Evolutionary conservation across 2,888 invertebrate genomes (phyloP), one percentile per base, ranked within the genome.

Genomic region (Torymus aiolomorphi): DNA sequence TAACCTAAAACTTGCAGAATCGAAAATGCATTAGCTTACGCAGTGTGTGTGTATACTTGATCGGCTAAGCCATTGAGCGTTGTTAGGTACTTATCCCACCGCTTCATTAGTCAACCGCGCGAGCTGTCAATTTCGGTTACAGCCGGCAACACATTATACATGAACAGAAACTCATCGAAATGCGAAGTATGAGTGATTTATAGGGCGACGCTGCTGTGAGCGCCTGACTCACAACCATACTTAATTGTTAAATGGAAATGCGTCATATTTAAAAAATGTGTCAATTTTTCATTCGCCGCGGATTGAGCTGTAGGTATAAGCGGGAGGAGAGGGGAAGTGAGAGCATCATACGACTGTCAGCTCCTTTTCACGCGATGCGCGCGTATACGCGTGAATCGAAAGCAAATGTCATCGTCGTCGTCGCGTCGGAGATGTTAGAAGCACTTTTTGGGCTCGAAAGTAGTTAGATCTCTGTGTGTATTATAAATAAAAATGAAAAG

Each of bases 401-500:
- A 74, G 24, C 61, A 54, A 59, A 61, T 65, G 65, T 79, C 80
- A 67, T 67, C 62, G 61, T 20, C 12, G 13, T 20, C 12, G n/a
- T 24, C 8, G n/a, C 42, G 75, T 70, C 76, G 65, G 74, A 77
- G 76, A 77, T 70, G 42, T 42, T 20, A 56, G 20, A 65, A 70
- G 73, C 2, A 42, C 42, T 42, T 80, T 77, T 73, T 73, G 52
- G 59, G 52, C 67, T 75, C 74, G 72, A 71, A 74, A 78, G 84
- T 87, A 86, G 84, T 83, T 84, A 86, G 86, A 87, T 87, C 86
- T 86, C 86, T 87, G 87, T 86, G 87, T 88, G 88, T 89, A 88
- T 88, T 86, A 87, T 88, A 87, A 85, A 84, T 66, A 72, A 84
- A 83, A 83, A 82, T 42, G 42, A 84, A 76, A 74, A 62, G 76